Evolutionary conservation across 1,140 invertebrate species (phyloP), one percentile per base, ranked within the genome.

Genomic region (Drosophila funebris): DNA sequence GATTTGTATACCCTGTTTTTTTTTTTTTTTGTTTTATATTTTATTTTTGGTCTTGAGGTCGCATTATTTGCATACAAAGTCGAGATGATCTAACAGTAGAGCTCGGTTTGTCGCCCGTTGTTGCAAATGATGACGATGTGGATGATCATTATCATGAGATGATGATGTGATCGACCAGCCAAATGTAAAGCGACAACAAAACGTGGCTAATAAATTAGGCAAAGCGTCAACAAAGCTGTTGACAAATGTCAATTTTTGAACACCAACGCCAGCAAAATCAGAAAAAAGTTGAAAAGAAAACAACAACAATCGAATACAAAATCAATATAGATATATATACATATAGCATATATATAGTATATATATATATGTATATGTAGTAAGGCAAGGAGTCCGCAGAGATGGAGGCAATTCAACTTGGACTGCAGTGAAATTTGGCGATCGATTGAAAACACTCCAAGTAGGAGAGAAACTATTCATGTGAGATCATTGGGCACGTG

Each of bases 141-240:
- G 39, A 36, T 54, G 48, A 70, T 70, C 29, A 70, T 70, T 18
- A 43, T 22, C 20, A 16, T 31, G 33, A 46, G 43, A 41, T 52
- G 70, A 60, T 73, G 70, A 73, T 73, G 70, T 67, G 70, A 73
- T 73, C 63, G 53, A 36, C 27, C 44, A 36, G 36, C 33, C 52
- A 67, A 72, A 67, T 72, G 53, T 67, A 67, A 70, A 64, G 67
- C 67, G 50, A 64, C 67, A 71, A 64, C 43, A 73, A 73, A 76
- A 76, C 43, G 74, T 73, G 70, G 74, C 63, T 54, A 76, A 73
- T 69, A 76, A 76, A 76, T 76, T 73, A 68, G 29, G 64, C 74
- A 58, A 58, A 73, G 70, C 58, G 74, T 73, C 63, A 68, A 73
- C 44, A 60, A 60, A 60, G 54, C 70, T 60, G 63, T 76, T 73